phyloP scores from a whole-genome alignment of 2,113 vertebrate species.

The Nycticryphes semicollaris region DNA sequence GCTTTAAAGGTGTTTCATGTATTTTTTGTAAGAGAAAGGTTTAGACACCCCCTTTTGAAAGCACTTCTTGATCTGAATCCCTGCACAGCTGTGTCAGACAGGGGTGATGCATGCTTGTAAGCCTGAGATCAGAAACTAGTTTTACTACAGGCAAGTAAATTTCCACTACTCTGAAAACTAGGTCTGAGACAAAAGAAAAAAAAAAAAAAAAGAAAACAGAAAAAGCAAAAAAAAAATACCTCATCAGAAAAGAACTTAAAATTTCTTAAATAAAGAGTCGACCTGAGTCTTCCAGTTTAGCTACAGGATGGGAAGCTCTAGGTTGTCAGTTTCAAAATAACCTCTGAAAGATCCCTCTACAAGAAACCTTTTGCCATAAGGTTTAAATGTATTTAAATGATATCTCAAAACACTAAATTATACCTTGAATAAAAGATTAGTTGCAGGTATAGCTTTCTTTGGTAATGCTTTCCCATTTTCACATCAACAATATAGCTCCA shows the following conservation, averaged over 20 bases:
- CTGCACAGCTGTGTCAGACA: not conserved
- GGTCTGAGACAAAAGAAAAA: not conserved
- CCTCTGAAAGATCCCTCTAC: not conserved
- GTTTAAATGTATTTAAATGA: not conserved
- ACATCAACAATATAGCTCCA: not conserved
- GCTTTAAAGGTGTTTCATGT: not conserved
- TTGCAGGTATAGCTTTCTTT: not conserved
- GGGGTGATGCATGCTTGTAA: not conserved
- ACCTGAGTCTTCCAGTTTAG: not conserved
- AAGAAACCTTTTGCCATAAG: not conserved
- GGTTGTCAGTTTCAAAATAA: not conserved
- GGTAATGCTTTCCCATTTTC: not conserved
- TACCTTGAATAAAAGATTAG: not conserved
- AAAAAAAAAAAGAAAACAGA: not conserved
- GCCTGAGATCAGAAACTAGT: not conserved
- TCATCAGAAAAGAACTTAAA: not conserved
- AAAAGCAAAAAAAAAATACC: not conserved
- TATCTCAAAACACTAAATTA: not conserved
- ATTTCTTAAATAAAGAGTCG: not conserved
- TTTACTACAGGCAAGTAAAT: not conserved
- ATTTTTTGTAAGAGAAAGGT: not conserved
- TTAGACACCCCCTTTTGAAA: not conserved
- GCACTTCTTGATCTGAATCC: not conserved
- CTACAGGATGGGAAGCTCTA: not conserved
- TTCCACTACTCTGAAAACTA: not conserved